Evolutionary conservation across 2,888 invertebrate species (phyloP), one percentile per base, ranked within the genome.

Genomic region (Aporophyla lueneburgensis): DNA sequence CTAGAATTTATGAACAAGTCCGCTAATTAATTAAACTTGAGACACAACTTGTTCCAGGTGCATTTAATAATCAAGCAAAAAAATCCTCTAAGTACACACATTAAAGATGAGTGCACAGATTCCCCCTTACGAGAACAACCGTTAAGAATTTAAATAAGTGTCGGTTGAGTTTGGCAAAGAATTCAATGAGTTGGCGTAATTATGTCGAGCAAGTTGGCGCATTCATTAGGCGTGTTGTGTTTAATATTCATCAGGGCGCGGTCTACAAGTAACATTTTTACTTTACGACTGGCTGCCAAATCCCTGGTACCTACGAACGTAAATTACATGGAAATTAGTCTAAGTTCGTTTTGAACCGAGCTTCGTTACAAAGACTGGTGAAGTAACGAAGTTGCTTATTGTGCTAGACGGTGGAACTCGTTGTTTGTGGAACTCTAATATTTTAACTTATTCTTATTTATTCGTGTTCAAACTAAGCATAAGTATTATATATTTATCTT

Each of bases 121-220:
- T 87, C 80, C 82, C 80, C 80, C 84, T 84, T 62, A 76, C 65
- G 56, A 79, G 79, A 80, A 84, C 87, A 87, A 87, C 82, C 84
- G 87, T 76, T 83, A 90, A 89, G 93, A 94, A 94, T 94, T 91
- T 93, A 91, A 94, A 94, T 90, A 91, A 94, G 92, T 91, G 87
- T 86, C 88, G 88, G 84, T 83, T 85, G 81, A 90, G 90, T 92
- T 93, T 85, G 88, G 86, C 88, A 90, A 94, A 93, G 93, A 93
- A 94, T 94, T 95, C 94, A 94, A 94, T 94, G 94, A 94, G 93
- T 91, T 90, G 86, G 88, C 88, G 92, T 94, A 94, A 95, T 95
- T 93, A 95, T 93, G 93, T 93, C 88, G 91, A 93, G 91, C 89
- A 95, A 94, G 91, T 94, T 93, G 90, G 88, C 89, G 93, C 93